phyloP scores from a whole-genome alignment of 2,113 vertebrate genomes.

The Heptranchias perlo region DNA sequence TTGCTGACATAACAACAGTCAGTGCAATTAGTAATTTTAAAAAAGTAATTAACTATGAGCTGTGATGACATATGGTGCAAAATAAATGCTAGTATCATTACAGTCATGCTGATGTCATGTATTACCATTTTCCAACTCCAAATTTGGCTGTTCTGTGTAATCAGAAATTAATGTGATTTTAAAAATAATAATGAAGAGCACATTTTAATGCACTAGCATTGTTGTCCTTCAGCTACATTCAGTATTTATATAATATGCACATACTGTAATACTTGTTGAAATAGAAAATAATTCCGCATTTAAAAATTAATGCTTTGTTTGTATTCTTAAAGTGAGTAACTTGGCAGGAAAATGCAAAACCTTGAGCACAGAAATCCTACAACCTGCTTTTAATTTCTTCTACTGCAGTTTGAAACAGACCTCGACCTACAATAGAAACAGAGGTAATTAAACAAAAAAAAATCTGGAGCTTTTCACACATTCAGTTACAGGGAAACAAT shows the following conservation, averaged over 20 bases:
- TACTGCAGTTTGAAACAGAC: conserved; percentile 76
- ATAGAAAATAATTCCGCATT: neutral
- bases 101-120: neutral
- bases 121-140: neutral
- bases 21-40: neutral
- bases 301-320: neutral
- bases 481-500: neutral
- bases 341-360: conserved; percentile 70
- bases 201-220: neutral
- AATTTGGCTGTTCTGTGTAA: neutral
- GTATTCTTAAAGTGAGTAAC: conserved; percentile 67
- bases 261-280: neutral
- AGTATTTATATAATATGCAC: neutral
- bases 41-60: neutral
- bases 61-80: neutral
- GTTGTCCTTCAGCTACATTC: neutral
- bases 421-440: conserved; percentile 65
- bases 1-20: neutral
- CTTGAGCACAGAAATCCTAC: conserved; percentile 60
- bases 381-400: conserved; percentile 81
- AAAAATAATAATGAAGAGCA: neutral
- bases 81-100: neutral
- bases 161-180: neutral
- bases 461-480: neutral
- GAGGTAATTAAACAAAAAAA: conserved; percentile 61